phyloP scores from a whole-genome alignment of 2,797 vertebrate species.

The Vipera latastei region DNA sequence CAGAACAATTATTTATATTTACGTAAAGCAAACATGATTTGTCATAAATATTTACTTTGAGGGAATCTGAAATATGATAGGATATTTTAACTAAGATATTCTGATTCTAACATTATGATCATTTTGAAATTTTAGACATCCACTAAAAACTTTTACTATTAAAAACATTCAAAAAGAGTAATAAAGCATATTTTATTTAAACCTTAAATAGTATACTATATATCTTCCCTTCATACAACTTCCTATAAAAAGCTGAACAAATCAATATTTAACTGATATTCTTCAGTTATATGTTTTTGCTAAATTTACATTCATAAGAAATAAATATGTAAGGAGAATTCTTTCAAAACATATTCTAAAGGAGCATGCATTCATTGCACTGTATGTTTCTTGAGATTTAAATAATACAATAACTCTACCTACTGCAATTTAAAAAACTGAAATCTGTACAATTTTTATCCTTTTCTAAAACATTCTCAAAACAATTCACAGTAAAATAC shows the following conservation, averaged over 20 bases:
- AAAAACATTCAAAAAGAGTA: background rate
- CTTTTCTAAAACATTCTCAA: background rate
- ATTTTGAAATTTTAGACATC: background rate
- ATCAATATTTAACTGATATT: background rate
- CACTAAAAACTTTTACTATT: background rate
- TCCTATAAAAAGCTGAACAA: background rate
- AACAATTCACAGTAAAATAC: background rate
- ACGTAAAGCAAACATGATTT: slow-evolving; percentile 48
- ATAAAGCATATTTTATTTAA: background rate
- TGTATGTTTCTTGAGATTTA: background rate
- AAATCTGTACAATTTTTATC: background rate
- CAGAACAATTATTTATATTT: slow-evolving; percentile 46
- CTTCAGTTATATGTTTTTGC: background rate
- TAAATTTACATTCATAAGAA: background rate
- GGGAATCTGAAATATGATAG: slow-evolving; percentile 19
- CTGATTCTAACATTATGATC: background rate
- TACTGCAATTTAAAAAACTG: background rate
- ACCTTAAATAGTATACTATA: background rate
- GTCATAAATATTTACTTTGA: slow-evolving; percentile 28
- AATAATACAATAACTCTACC: background rate
- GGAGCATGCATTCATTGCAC: background rate
- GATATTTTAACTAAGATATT: background rate
- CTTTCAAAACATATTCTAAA: background rate
- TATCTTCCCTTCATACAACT: background rate
- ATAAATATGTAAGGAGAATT: background rate